A percentile compares a stretch with the other conserved stretches of the same genome.
Conservation (phyloP, 2,888 invertebrate species). For the Epicampocera succincta region DNA sequence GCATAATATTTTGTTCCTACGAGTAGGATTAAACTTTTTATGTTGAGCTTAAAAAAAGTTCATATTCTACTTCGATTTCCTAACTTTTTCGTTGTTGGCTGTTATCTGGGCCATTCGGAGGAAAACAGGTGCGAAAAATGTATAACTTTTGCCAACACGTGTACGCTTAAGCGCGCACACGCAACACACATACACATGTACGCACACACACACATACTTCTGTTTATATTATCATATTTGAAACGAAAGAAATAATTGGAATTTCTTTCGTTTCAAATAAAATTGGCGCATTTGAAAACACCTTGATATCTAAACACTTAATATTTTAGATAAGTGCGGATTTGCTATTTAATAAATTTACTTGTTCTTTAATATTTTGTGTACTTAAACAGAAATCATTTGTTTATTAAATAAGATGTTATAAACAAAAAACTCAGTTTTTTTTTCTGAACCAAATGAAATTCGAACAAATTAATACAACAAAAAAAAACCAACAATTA, state of each 20-base stretch:
- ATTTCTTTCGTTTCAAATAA: neutral
- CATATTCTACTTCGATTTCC: too few relatives aligned
- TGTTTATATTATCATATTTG: too few relatives aligned
- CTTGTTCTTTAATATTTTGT: slow-evolving; percentile 34
- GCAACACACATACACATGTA: too few relatives aligned
- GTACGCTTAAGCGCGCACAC: too few relatives aligned
- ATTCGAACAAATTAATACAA: slow-evolving; percentile 20
- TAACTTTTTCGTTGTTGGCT: too few relatives aligned
- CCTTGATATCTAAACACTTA: slow-evolving; percentile 36
- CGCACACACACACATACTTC: too few relatives aligned
- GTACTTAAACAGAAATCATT: slow-evolving; percentile 56
- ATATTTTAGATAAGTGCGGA: neutral
- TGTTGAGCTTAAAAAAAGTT: too few relatives aligned
- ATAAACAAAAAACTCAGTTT: slow-evolving; percentile 53
- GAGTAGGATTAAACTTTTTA: too few relatives aligned
- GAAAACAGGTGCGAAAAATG: too few relatives aligned
- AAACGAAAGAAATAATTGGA: neutral
- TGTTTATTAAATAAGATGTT: slow-evolving; percentile 56
- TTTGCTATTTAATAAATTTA: slow-evolving; percentile 18
- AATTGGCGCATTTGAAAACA: slow-evolving; percentile 42
- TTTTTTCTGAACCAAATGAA: slow-evolving; percentile 20
- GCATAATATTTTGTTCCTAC: too few relatives aligned
- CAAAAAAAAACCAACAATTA: neutral
- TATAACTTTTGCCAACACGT: too few relatives aligned
- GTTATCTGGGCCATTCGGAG: too few relatives aligned